Evolutionary conservation across 2,113 vertebrate genomes (phyloP), one percentile per base, ranked within the genome.

Genomic region (Butastur rufipennis): DNA sequence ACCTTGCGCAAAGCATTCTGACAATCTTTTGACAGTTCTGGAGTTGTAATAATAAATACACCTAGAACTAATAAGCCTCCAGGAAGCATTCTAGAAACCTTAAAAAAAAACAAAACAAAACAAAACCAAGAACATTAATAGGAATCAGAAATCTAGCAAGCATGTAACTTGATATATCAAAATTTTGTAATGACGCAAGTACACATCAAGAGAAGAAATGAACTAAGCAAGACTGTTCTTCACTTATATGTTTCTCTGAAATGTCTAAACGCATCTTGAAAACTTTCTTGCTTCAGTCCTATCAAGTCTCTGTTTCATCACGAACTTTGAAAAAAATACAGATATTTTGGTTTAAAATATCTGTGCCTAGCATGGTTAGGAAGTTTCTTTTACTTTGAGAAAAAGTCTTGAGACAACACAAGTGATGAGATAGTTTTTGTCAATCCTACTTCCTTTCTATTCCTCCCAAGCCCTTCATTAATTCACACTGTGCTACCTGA

Each of bases 81-180:
- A 21, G 99, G 99, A 48, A 99, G 98, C 99, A 99, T 99, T 94
- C 99, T 98, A 92, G 99, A 99, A 65, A 99, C 99, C 99, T 99
- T 90, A 17, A 80, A 94, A 95, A 95, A 91, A 67, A 58, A 95
- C 40, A 40, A 42, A 42, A 42, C 12, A 11, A 82, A 2, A 91
- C 6, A 67, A 45, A 45, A 45, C 8, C 17, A 55, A 3, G 2
- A 74, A 40, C 21, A 31, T 65, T 53, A 82, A 61, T 1, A 81
- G 10, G 15, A 66, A 42, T 7, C 17, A 2, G 32, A 38, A 8
- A 71, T 22, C 42, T 17, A 72, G 32, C 45, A 66, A 55, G 3
- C 16, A 17, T 0, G 4, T 10, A 48, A 36, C 21, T 45, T 1
- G 1, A 88, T n/a, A 11, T 11, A 68, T 16, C 25, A 40, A 45